Percentiles rank a stretch among this genome's conserved stretches.
Conservation (phyloP, 2,113 vertebrate species). For the Perognathus longimembris region DNA sequence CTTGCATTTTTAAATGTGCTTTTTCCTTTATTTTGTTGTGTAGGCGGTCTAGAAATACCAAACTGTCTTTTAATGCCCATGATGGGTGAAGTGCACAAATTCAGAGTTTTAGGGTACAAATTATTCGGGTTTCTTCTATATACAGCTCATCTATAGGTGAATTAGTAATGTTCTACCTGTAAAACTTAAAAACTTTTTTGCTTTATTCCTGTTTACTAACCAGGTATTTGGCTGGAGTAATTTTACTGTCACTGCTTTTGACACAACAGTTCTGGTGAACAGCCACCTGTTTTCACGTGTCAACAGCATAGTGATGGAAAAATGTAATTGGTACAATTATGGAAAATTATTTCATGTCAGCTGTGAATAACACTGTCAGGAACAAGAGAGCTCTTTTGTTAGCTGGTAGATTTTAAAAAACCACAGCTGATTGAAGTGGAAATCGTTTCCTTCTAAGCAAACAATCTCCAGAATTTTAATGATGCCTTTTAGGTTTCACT, state of each 20-base stretch:
- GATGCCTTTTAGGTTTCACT: slow-evolving; percentile 64
- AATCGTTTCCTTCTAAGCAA: slow-evolving; percentile 68
- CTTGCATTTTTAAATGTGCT: background rate
- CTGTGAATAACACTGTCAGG: slow-evolving; percentile 79
- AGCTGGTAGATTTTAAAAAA: slow-evolving; percentile 71
- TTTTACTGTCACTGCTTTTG: slow-evolving; percentile 82
- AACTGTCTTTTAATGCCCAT: slow-evolving; percentile 19
- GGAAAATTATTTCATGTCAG: slow-evolving; percentile 76
- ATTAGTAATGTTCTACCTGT: background rate
- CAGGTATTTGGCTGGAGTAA: slow-evolving; percentile 73
- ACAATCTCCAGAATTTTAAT: slow-evolving; percentile 68
- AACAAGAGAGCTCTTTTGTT: slow-evolving; percentile 74
- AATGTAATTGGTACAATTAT: slow-evolving; percentile 82
- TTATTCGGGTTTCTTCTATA: background rate
- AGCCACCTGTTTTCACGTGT: slow-evolving; percentile 75
- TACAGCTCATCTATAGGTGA: background rate
- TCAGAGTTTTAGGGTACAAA: background rate
- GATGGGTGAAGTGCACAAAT: background rate
- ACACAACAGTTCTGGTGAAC: slow-evolving; percentile 70
- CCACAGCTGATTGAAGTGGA: slow-evolving; percentile 67
- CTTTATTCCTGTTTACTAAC: slow-evolving; percentile 78
- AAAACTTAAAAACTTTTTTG: slow-evolving; percentile 59
- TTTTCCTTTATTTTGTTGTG: background rate
- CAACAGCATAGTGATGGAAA: slow-evolving; percentile 70
- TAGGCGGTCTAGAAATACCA: background rate